Evolutionary conservation across 2,888 invertebrate genomes (phyloP), one percentile per base, ranked within the genome.

Genomic region (Scotopteryx bipunctaria): DNA sequence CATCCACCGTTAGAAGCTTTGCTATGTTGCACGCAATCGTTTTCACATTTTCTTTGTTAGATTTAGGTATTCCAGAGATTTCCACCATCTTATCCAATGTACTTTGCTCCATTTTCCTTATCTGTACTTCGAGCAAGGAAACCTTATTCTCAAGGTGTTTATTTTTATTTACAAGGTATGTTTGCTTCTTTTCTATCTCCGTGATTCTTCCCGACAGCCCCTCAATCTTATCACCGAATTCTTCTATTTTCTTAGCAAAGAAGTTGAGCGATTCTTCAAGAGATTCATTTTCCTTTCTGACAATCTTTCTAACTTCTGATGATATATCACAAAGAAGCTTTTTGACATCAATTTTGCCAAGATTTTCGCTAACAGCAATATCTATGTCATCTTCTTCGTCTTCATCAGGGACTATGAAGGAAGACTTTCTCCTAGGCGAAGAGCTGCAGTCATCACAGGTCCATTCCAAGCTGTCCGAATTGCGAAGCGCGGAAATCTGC

Each of bases 251-350:
- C 9, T 25, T 25, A 2, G 9, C 25, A 25, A 25, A 25, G 25
- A 25, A 25, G n/a, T 36, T 36, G 2, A 33, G 5, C 16, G 36
- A n/a, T 6, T 36, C 36, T 5, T 19, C 36, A 11, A 19, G 2
- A 13, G 36, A 5, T 9, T 36, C 36, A 9, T 19, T 36, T 19
- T 36, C 36, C 13, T 36, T 36, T 16, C 33, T 33, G 8, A 33
- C 33, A 2, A 33, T 33, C 3, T 36, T 36, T 6, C 9, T 36
- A 0, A 36, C 19, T 19, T 36, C 36, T 11, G 19, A 11, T 0
- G 36, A 19, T 11, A 36, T 36, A 11, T 36, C 36, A 5, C 36
- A 9, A 6, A 36, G 36, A 9, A 36, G 5, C 11, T 36, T 36
- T 13, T 36, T 36, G 11, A 19, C 33, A n/a, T 33, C 33, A n/a